phyloP scores from a whole-genome alignment of 2,113 vertebrate species.

The Falcunculus frontatus region DNA sequence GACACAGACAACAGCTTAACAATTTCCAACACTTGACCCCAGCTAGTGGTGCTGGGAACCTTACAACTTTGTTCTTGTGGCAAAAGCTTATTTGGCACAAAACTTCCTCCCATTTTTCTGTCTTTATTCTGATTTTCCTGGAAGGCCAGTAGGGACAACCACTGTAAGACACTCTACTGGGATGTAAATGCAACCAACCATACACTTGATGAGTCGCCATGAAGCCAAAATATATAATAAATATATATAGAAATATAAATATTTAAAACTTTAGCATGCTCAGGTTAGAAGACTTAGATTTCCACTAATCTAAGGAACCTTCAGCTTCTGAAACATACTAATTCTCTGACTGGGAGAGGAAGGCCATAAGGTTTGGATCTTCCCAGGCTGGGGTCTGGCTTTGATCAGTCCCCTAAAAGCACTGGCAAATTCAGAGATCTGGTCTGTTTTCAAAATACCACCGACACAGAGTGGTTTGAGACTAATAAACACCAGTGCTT shows the following conservation, averaged over 20 bases:
- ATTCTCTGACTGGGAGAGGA: not conserved
- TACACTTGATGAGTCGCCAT: not conserved
- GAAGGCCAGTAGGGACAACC: not conserved
- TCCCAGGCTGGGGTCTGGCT: not conserved
- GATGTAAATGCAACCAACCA: not conserved
- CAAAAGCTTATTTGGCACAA: not conserved
- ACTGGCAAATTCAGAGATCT: not conserved
- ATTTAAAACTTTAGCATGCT: not conserved
- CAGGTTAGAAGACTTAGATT: not conserved
- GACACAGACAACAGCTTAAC: not conserved
- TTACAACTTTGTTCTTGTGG: not conserved
- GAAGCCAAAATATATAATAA: not conserved
- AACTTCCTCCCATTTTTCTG: not conserved
- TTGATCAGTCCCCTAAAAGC: not conserved
- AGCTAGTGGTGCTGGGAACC: not conserved
- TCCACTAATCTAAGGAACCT: not conserved
- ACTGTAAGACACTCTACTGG: not conserved
- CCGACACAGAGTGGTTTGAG: not conserved
- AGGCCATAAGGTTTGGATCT: not conserved
- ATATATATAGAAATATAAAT: too few relatives aligned
- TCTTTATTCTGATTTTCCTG: not conserved
- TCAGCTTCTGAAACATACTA: not conserved
- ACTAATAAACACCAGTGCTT: not conserved
- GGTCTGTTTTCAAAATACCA: not conserved
- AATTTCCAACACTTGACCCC: not conserved